Conservation (phyloP, 2,113 vertebrate species). For the Chaenogobius annularis region DNA sequence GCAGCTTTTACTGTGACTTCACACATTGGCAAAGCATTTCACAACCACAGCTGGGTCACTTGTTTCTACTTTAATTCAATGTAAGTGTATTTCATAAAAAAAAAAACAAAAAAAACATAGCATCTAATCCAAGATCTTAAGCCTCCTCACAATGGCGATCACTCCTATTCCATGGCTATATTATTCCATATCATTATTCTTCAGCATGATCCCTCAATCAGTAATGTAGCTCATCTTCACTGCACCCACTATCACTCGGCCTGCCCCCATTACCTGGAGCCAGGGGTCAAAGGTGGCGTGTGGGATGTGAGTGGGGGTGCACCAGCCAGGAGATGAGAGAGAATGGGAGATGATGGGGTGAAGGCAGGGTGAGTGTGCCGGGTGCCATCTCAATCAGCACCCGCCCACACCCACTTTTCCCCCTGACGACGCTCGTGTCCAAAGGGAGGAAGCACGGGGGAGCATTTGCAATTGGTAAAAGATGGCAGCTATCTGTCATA, state of each 20-base stretch:
- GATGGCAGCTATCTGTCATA: conserved; percentile 58
- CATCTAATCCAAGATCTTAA: conserved; percentile 15
- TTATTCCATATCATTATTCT: conserved; percentile 49
- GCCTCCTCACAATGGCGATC: conserved; percentile 36
- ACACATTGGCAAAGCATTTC: too few relatives aligned
- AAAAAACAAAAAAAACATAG: too few relatives aligned
- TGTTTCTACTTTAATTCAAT: not conserved
- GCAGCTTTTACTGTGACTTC: not conserved
- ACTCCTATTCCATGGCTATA: conserved; percentile 51
- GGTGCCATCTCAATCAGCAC: conserved; percentile 28
- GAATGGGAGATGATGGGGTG: conserved; percentile 15
- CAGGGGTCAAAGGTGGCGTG: conserved; percentile 55
- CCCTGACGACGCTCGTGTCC: conserved; percentile 26
- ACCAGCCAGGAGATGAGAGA: conserved; percentile 22
- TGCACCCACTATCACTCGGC: conserved; percentile 26
- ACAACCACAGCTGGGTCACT: too few relatives aligned
- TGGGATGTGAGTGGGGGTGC: conserved; percentile 9
- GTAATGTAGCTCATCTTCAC: conserved; percentile 63
- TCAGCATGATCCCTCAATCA: conserved; percentile 54
- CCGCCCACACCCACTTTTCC: conserved; percentile 7
- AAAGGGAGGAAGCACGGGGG: conserved; percentile 27
- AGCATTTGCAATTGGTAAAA: conserved; percentile 53
- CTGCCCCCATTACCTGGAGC: conserved; percentile 15
- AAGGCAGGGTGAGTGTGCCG: conserved; percentile 10
- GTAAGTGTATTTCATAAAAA: not conserved